These are phyloP conservation scores for Harpagifer antarcticus DNA, from an alignment of 2,797 vertebrate species.

Conservation along the genomic window DNA sequence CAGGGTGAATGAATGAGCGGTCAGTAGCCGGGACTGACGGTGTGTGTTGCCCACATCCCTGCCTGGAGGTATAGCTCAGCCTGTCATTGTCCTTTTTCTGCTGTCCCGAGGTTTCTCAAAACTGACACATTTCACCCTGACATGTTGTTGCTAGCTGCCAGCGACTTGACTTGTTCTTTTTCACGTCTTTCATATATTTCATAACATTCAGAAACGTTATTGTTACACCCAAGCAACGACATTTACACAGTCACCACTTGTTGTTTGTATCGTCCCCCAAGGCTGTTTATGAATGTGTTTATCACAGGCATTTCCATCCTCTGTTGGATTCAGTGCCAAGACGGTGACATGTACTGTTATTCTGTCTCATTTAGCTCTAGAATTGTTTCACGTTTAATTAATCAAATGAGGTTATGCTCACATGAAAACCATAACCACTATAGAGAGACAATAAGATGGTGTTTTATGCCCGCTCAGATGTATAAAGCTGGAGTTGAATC, in stretches of 20 bases:
- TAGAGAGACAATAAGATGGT: constrained; percentile 32
- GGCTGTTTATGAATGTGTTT: constrained; percentile 41
- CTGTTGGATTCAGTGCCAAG: constrained; percentile 26
- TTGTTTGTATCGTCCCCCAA: constrained; percentile 37
- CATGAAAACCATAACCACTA: constrained; percentile 55
- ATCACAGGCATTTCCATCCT: constrained; percentile 37
- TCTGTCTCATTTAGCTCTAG: constrained; percentile 30
- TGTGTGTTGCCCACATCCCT: constrained; percentile 15
- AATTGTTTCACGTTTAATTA: constrained; percentile 60
- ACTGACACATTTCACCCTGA: constrained; percentile 18
- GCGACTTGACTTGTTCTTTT: constrained; percentile 5
- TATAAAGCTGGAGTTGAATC: constrained; percentile 41
- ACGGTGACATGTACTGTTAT: constrained; percentile 21
- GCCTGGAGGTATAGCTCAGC: constrained; percentile 41
- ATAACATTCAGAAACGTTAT: constrained; percentile 26
- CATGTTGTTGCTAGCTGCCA: constrained; percentile 17
- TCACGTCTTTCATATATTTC: constrained; percentile 18
- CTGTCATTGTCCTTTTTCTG: constrained; percentile 20
- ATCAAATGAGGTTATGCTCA: constrained; percentile 54
- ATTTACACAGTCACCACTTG: constrained; percentile 31
- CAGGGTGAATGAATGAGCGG: constrained; percentile 39
- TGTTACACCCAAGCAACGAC: constrained; percentile 21
- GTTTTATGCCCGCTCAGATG: constrained; percentile 57
- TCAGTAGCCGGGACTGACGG: constrained; percentile 19
- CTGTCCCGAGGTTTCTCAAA: not conserved